phyloP scores from a whole-genome alignment of 2,113 vertebrate species.

The Phrynocephalus versicolor region DNA sequence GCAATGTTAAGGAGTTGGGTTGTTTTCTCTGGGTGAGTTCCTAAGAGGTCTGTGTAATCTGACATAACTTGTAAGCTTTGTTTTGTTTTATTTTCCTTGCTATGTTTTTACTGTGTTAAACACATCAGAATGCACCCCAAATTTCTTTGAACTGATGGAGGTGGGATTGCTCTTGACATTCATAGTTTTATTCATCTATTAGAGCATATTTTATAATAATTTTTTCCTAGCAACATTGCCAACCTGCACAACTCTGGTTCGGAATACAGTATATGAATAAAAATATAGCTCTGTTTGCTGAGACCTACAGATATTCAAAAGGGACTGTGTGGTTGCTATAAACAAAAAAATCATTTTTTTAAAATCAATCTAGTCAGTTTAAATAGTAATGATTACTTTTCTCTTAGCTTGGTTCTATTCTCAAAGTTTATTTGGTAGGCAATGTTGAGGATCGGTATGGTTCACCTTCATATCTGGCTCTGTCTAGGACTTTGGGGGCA shows the following conservation, averaged over 20 bases:
- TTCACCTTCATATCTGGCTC: not conserved
- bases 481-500: not conserved
- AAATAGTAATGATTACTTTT: slow-evolving; percentile 5
- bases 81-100: slow-evolving; percentile 53
- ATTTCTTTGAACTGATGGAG: not conserved
- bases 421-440: slow-evolving; percentile 7
- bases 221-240: slow-evolving; percentile 26
- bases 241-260: slow-evolving; percentile 25
- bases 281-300: slow-evolving; percentile 27
- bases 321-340: not conserved
- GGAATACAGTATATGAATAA: slow-evolving; percentile 61
- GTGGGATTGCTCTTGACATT: not conserved
- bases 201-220: slow-evolving; percentile 17
- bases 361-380: slow-evolving; percentile 14
- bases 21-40: not conserved
- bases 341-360: slow-evolving; percentile 16
- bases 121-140: not conserved
- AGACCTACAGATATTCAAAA: slow-evolving; percentile 9
- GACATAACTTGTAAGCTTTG: not conserved
- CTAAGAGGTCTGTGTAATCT: slow-evolving; percentile 7
- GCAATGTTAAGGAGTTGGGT: not conserved
- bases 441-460: not conserved
- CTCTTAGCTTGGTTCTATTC: slow-evolving; percentile 23
- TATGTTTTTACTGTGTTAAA: not conserved
- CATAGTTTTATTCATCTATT: slow-evolving; percentile 14